Base-by-base conservation (phyloP, 2,113 vertebrate genomes). In the Canis aureus region DNA sequence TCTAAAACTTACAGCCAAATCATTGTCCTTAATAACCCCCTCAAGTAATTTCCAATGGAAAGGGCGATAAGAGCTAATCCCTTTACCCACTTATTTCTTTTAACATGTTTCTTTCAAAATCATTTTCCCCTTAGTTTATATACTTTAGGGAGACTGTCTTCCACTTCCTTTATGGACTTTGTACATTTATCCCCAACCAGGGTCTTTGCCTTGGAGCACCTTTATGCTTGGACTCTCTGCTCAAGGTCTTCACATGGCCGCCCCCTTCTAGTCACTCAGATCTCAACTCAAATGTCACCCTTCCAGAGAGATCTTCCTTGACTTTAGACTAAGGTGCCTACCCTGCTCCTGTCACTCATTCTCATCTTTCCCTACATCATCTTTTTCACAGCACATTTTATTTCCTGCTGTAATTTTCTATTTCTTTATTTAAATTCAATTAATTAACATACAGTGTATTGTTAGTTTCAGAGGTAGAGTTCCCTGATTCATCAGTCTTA, bases 321-420 rank as follows among this genome's bases (percentile, higher is more conserved):
- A 85, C 51, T 69, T 43, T 59, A 60, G 25, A 91, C 22, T 81
- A 87, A 51, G 16, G 35, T 59, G 38, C 8, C 76, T 19, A 62
- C 12, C 11, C 13, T 95, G 10, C 6, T 35, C 23, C 23, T 80
- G n/a, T 90, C 23, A 38, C 13, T 86, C 32, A 82, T 90, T 19
- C 8, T 87, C 27, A 20, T 43, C 92, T n/a, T 55, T 60, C 8
- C 22, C 15, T 82, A 38, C 27, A 55, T 78, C 67, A 55, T 35
- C 51, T 94, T 87, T 96, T 82, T 35, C 11, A 84, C 23, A 59
- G 25, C 27, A 95, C 32, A 55, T 87, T 91, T 82, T 67, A 35
- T 13, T 59, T n/a, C 32, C 8, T 19, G 66, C 66, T 69, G 32
- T 69, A n/a, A 69, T 69, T 69, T 69, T 69, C 6, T 19, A 69